Evolutionary conservation across 2,888 invertebrate species (phyloP).

Genomic region (Arge pagana): DNA sequence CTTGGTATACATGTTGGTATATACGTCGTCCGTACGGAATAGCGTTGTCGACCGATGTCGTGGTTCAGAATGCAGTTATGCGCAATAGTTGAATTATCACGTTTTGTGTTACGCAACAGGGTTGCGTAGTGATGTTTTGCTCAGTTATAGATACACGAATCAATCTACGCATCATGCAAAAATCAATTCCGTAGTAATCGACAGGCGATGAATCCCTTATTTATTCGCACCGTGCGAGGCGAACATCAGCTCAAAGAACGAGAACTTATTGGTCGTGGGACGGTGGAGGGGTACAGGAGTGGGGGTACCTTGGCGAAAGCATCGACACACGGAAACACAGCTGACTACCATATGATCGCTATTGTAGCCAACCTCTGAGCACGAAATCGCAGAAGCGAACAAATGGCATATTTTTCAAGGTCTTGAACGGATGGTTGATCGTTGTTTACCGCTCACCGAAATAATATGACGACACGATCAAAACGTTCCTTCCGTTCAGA

Average conservation of each 20-base stretch:
- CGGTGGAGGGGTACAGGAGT: neutral
- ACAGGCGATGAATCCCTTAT: constrained; percentile 5
- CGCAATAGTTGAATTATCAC: neutral
- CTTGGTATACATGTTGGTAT: neutral
- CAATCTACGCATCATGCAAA: neutral
- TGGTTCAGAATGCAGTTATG: neutral
- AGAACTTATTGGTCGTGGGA: neutral
- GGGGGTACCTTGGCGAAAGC: constrained; percentile 5
- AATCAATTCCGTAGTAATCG: neutral
- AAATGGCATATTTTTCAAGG: too few relatives aligned
- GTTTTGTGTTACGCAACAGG: constrained; percentile 11
- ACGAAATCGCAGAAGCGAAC: neutral
- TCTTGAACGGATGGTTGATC: too few relatives aligned
- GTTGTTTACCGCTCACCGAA: too few relatives aligned
- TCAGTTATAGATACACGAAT: neutral
- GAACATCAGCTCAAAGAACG: constrained; percentile 1
- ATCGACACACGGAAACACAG: constrained; percentile 34
- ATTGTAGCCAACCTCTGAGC: constrained; percentile 35
- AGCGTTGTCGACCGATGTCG: too few relatives aligned
- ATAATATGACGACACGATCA: too few relatives aligned
- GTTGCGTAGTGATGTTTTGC: too few relatives aligned
- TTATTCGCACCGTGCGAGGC: constrained; percentile 1
- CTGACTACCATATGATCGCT: constrained; percentile 52
- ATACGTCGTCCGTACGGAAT: neutral
- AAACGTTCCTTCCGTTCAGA: too few relatives aligned